A percentile compares a stretch with the other conserved stretches of the same genome.
These are phyloP conservation scores for Drosophila dunni DNA, from an alignment of 1,140 invertebrate genomes.

Conservation along the genomic window DNA sequence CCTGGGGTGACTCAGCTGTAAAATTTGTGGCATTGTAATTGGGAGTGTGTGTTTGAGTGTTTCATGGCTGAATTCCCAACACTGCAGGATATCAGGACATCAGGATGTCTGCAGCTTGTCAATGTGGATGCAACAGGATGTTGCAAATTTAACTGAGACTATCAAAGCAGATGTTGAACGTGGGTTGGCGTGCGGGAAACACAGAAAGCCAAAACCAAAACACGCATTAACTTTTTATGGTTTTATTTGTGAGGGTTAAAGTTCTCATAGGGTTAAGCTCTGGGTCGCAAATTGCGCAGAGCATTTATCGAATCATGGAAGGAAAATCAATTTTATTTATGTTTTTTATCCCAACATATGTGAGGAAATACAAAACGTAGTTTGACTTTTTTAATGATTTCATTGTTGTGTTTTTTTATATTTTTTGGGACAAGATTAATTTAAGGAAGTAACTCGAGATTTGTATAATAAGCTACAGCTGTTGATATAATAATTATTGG, in stretches of 20 bases:
- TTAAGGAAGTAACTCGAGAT: conserved; percentile 11
- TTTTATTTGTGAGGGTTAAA: conserved; percentile 42
- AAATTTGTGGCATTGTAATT: conserved; percentile 20
- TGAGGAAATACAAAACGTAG: conserved; percentile 15
- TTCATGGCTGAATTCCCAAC: conserved; percentile 5
- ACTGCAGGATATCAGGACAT: conserved; percentile 34
- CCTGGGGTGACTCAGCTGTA: conserved; percentile 30
- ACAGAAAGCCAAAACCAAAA: conserved; percentile 7
- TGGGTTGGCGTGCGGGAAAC: neutral
- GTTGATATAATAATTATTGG: conserved; percentile 19
- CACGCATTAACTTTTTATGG: conserved; percentile 20
- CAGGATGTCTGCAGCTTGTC: conserved; percentile 34
- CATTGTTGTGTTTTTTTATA: conserved; percentile 29
- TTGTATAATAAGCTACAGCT: conserved; percentile 11
- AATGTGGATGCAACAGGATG: conserved; percentile 65
- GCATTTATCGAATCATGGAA: conserved; percentile 57
- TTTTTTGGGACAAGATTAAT: conserved; percentile 15
- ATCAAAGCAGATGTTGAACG: conserved; percentile 50
- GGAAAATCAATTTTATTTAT: conserved; percentile 54
- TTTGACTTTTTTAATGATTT: conserved; percentile 33
- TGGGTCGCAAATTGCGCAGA: conserved; percentile 37
- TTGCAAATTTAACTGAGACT: conserved; percentile 58
- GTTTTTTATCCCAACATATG: conserved; percentile 50
- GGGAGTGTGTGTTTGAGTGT: conserved; percentile 22
- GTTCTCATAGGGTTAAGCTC: conserved; percentile 53